These are phyloP conservation scores for Ricordea florida DNA, from an alignment of 92 coral and sea anemone species.

Conservation along the genomic window DNA sequence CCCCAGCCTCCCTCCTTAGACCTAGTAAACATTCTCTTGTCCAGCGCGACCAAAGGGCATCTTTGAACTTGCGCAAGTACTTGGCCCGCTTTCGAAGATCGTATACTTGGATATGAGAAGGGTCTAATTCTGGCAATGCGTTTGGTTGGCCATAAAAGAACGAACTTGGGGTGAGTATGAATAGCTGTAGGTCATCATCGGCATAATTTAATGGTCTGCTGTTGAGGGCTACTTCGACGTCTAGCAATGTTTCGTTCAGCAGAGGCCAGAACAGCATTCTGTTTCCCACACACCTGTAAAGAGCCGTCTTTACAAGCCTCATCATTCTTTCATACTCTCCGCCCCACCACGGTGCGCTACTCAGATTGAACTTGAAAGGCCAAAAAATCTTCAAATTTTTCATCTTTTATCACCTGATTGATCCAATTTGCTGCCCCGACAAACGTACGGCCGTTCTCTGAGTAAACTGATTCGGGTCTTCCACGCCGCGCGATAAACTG, in stretches of 20 bases:
- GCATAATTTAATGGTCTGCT: slow-evolving; percentile 19
- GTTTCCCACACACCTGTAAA: neutral
- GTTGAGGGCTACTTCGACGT: slow-evolving; percentile 5
- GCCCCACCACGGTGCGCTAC: slow-evolving; percentile 1
- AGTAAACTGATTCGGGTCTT: neutral
- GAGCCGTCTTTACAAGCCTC: slow-evolving; percentile 7
- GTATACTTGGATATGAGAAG: slow-evolving; percentile 1
- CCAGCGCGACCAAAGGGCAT: slow-evolving; percentile 28
- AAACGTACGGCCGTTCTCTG: slow-evolving; percentile 10
- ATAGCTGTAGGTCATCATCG: slow-evolving; percentile 12
- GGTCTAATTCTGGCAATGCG: slow-evolving; percentile 27
- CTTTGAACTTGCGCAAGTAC: slow-evolving; percentile 10
- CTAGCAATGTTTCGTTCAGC: slow-evolving; percentile 10
- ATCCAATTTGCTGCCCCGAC: slow-evolving; percentile 23
- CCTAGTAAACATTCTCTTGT: slow-evolving; percentile 11
- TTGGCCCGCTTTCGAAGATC: slow-evolving; percentile 10
- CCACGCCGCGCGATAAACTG: slow-evolving; percentile 11
- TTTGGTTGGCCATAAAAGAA: slow-evolving; percentile 5
- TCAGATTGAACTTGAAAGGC: neutral
- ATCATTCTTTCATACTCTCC: slow-evolving; percentile 9
- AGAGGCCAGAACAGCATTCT: slow-evolving; percentile 4
- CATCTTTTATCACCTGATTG: slow-evolving; percentile 8
- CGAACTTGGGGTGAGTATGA: slow-evolving; percentile 27
- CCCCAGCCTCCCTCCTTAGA: too few relatives aligned
- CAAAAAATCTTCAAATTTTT: neutral